A percentile compares a stretch with the other conserved stretches of the same genome.
phyloP scores from a whole-genome alignment of 1,140 invertebrate species.

The Carposina sasakii region DNA sequence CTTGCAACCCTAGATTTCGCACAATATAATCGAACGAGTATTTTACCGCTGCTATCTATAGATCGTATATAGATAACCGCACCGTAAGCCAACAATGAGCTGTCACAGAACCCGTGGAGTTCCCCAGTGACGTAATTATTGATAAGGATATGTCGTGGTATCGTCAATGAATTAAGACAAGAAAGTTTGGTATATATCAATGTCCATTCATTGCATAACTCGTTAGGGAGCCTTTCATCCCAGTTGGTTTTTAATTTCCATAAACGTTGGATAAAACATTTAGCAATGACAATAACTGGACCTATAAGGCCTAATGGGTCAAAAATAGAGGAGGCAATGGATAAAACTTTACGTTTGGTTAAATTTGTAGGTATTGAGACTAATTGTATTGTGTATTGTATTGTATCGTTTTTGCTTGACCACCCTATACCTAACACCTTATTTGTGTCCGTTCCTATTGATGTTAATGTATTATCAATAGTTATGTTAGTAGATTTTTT shows the following conservation, averaged over 20 bases:
- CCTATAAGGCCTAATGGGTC: background rate
- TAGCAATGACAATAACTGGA: background rate
- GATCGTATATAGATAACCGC: background rate
- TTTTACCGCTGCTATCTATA: background rate
- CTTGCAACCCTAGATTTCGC: slow-evolving; percentile 2
- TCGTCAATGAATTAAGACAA: background rate
- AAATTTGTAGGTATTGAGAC: background rate
- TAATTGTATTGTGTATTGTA: background rate
- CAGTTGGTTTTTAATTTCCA: background rate
- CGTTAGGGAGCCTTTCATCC: background rate
- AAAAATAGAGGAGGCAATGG: background rate
- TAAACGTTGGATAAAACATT: background rate
- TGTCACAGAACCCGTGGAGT: background rate
- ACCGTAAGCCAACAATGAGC: background rate
- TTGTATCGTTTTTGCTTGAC: background rate
- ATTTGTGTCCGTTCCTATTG: background rate
- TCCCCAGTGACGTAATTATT: background rate
- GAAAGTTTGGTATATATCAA: background rate
- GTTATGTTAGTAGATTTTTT: background rate
- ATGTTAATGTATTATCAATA: background rate
- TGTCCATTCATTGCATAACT: background rate
- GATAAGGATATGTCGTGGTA: background rate
- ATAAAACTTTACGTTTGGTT: slow-evolving; percentile 1
- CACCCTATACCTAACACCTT: background rate
- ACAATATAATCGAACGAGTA: background rate